Percentiles rank a stretch among this genome's conserved stretches.
Conservation (phyloP, 2,113 vertebrate genomes). For the Castor canadensis region DNA sequence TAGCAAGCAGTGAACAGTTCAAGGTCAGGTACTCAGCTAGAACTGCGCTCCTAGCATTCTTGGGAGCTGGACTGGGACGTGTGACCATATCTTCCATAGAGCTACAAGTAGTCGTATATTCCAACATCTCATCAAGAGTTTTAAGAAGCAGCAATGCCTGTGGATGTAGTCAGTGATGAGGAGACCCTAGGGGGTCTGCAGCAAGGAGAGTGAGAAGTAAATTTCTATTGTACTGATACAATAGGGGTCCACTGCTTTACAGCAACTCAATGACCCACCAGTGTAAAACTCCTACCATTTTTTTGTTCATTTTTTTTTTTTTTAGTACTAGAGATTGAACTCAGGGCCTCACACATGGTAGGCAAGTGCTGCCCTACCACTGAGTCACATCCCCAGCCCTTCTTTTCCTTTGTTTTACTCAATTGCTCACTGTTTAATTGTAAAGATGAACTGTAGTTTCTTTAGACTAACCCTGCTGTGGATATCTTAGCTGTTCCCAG, state of each 20-base stretch:
- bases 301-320: too few relatives aligned
- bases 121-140: neutral
- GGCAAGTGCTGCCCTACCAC: too few relatives aligned
- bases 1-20: fast-evolving
- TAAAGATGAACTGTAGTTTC: fast-evolving
- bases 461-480: neutral
- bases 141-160: neutral
- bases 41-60: fast-evolving
- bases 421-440: too few relatives aligned
- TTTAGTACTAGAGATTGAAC: too few relatives aligned
- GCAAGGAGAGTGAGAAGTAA: neutral
- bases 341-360: too few relatives aligned
- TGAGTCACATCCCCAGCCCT: too few relatives aligned
- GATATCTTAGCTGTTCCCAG: neutral
- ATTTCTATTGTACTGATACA: fast-evolving
- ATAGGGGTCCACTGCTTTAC: fast-evolving
- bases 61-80: fast-evolving
- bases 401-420: neutral
- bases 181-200: neutral
- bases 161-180: fast-evolving
- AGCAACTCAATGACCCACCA: too few relatives aligned
- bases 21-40: neutral
- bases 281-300: too few relatives aligned
- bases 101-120: fast-evolving
- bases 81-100: fast-evolving